Percentiles rank a stretch among this genome's conserved stretches.
Conservation (phyloP, 2,113 vertebrate species). For the Lepus americanus region DNA sequence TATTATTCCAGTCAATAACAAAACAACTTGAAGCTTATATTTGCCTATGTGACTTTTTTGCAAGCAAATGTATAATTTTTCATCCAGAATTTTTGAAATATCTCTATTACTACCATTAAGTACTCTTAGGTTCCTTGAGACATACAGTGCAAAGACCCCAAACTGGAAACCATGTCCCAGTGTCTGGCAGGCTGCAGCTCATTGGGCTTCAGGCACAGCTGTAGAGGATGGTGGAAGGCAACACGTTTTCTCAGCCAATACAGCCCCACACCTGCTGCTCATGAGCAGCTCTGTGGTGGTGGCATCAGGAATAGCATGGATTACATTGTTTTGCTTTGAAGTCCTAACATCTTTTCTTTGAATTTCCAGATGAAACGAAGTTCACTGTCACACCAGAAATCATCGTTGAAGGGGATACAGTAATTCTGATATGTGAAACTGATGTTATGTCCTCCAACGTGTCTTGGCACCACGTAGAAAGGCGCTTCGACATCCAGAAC, state of each 20-base stretch:
- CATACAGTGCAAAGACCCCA: neutral
- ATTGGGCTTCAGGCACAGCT: neutral
- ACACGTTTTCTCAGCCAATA: rapidly evolving
- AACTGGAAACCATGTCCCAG: rapidly evolving
- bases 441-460: slow-evolving; percentile 42
- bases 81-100: neutral
- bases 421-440: slow-evolving; percentile 82
- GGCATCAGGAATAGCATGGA: neutral
- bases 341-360: slow-evolving; percentile 44
- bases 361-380: slow-evolving; percentile 83
- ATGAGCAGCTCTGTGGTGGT: rapidly evolving
- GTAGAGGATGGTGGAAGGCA: neutral
- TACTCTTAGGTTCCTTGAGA: neutral
- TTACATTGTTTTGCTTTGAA: neutral
- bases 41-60: neutral
- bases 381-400: slow-evolving; percentile 74
- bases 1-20: neutral
- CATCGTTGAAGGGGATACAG: slow-evolving; percentile 86
- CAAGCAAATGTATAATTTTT: neutral
- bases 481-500: neutral
- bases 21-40: neutral
- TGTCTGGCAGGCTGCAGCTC: neutral
- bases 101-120: too few species aligned
- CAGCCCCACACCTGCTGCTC: neutral
- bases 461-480: slow-evolving; percentile 75